Evolutionary conservation across 2,113 vertebrate genomes (phyloP).

Genomic region (Larimichthys crocea): DNA sequence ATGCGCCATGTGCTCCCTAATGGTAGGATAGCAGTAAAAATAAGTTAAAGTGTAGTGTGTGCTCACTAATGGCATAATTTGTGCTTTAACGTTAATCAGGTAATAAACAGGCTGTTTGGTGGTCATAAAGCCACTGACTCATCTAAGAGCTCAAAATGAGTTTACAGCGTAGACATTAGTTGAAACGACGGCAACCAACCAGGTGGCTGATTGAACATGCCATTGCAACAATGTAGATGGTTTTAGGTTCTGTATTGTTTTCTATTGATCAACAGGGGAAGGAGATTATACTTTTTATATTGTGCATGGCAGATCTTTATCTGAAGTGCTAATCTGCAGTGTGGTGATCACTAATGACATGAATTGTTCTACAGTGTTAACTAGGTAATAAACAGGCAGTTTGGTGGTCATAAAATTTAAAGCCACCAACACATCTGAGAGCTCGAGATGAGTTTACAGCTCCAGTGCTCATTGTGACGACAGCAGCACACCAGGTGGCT

Average conservation of each 20-base stretch:
- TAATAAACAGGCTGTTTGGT: conserved; percentile 29
- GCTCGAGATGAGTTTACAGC: conserved; percentile 31
- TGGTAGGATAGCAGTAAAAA: conserved; percentile 40
- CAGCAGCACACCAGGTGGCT: conserved; percentile 46
- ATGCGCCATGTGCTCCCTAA: conserved; percentile 26
- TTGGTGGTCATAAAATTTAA: conserved; percentile 38
- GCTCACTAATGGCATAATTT: conserved; percentile 32
- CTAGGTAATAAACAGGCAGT: conserved; percentile 16
- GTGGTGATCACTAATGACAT: not conserved
- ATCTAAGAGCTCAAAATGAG: conserved; percentile 1
- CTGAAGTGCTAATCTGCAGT: not conserved
- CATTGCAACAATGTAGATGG: not conserved
- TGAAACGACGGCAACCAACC: conserved; percentile 24
- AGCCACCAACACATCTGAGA: not conserved
- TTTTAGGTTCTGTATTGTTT: not conserved
- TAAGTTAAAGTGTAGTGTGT: not conserved
- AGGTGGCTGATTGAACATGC: conserved; percentile 40
- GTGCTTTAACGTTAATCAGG: conserved; percentile 1
- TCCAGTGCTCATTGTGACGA: conserved; percentile 4
- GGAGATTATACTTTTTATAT: conserved; percentile 1
- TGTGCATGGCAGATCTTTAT: conserved; percentile 1
- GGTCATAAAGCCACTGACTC: conserved; percentile 19
- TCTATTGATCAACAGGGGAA: conserved; percentile 10
- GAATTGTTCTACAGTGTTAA: not conserved
- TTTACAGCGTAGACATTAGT: conserved; percentile 27